Base-by-base conservation (phyloP, 2,888 invertebrate species). In the Carpatolechia fugitivella region DNA sequence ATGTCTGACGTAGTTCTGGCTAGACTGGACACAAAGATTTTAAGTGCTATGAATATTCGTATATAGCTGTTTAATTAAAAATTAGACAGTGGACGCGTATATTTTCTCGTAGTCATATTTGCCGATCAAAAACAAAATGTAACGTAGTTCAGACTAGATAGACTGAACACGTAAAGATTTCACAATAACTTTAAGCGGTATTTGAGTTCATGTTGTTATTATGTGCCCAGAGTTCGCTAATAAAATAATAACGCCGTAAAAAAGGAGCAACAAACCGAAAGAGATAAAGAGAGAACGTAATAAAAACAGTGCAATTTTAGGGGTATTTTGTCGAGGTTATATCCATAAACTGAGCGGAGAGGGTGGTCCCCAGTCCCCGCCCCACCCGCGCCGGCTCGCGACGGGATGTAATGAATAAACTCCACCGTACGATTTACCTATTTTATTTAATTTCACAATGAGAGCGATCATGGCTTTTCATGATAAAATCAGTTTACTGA, bases 241-340 rank as follows among this genome's bases (percentile, higher is more conserved):
- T 87, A 85, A 86, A 88, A 88, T 85, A 87, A 86, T 84, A 87
- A 83, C 78, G 70, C 74, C 77, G 79, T 84, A 80, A 86, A 84
- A 75, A 84, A 83, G 65, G 78, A 85, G 81, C 84, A 88, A 84
- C 85, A 87, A 86, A 89, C 85, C 86, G 80, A 88, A 83, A 85
- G 82, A 88, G 85, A 90, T 89, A 89, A 88, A 88, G 87, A 82
- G 82, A 79, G 81, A 85, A 83, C 80, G 85, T 86, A 88, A 90
- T 89, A 90, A 90, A 90, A 90, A 88, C 89, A 90, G 82, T 89
- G 87, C 89, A 90, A 89, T 89, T 90, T 89, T 88, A 89, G 87
- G 89, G 87, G 87, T 86, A 89, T 90, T 90, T 88, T 90, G 90
- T 89, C 86, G 89, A 87, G 90, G 90, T 89, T 89, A 89, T 90